Base-by-base conservation (phyloP, 2,797 vertebrate genomes). In the Schizothorax lantsangensis region DNA sequence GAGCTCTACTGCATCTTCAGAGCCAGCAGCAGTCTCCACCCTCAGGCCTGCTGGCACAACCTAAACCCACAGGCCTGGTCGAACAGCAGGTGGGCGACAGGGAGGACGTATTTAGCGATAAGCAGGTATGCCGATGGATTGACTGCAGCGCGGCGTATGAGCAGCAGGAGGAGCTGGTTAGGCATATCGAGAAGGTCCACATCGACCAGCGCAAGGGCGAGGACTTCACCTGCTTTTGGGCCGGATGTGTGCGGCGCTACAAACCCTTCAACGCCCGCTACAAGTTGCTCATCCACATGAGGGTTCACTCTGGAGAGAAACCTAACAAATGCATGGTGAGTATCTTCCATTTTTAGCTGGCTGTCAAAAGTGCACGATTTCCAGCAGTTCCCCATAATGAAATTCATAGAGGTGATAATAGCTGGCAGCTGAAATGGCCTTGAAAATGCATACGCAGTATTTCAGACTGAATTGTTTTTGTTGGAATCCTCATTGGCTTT, bases 321-420 rank as follows among this genome's bases (percentile, higher is more conserved):
- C 98, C 98, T 73, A 99, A 99, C 96, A 99, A 99, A 93, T 99
- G 98, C 84, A 99, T 99, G 98, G 98, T 99, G 94, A 99, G 98
- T 97, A 87, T 86, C 87, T 66, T 45, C 33, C 30, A 40, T 23
- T 78, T 40, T 66, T 49, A 30, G 79, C 21, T 54, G 62, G 80
- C 77, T 71, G 47, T 83, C 54, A 71, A 23, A 30, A 36, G 33
- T 23, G 30, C 57, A 75, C 19, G 6, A 64, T 40, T 43, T 87
- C 12, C 45, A 43, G 6, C 21, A 7, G 72, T 49, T 64, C 19
- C 43, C 19, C 38, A n/a, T 68, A 62, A 43, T 68, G 21, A 85
- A 79, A 54, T 72, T 57, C 75, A 33, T 62, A 66, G 57, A 77
- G 43, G 30, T 5, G 30, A 47, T 79, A 59, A 71, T 69, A 69